Base-by-base conservation (phyloP, 1,140 invertebrate species). In the Chrysomallon squamiferum region DNA sequence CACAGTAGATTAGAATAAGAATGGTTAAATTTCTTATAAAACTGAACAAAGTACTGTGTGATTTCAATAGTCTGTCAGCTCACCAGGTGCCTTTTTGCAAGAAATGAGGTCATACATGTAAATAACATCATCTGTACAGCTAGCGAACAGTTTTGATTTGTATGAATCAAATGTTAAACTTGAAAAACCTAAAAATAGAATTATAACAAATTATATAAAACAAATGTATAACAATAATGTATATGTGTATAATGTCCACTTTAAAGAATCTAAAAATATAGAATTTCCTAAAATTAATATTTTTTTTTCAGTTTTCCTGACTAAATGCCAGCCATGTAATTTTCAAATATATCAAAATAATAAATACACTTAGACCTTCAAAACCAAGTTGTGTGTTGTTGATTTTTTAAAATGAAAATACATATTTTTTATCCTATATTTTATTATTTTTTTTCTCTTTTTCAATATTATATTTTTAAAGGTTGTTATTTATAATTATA, bases 41-140 rank as follows among this genome's bases (percentile, higher is more conserved):
- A n/a, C n/a, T n/a, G n/a, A n/a, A n/a, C n/a, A n/a, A n/a, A n/a
- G n/a, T n/a, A n/a, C n/a, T n/a, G n/a, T n/a, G n/a, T n/a, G n/a
- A n/a, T n/a, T n/a, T n/a, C n/a, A n/a, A n/a, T n/a, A n/a, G n/a
- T n/a, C n/a, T n/a, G n/a, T n/a, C n/a, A 2, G 45, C 57, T 63
- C 64, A 77, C 75, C 69, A 77, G 93, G 93, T 45, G 90, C 83
- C 6, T 87, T 78, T 73, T 89, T 89, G 77, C 91, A 93, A 0
- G 91, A 90, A 0, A 89, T 88, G 52, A 93, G 85, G 79, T 95
- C 93, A 78, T 92, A 95, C 73, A 91, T 90, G 80, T 95, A 95
- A 49, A 96, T 93, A 29, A 89, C 89, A 77, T 91, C 91, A 82
- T 95, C 93, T 87, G 93, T 91, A 82, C 93, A 95, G 81, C 90